Percentiles rank a stretch among this genome's conserved stretches.
phyloP scores from a whole-genome alignment of 2,113 vertebrate genomes.

The Neodontobutis hainanensis region DNA sequence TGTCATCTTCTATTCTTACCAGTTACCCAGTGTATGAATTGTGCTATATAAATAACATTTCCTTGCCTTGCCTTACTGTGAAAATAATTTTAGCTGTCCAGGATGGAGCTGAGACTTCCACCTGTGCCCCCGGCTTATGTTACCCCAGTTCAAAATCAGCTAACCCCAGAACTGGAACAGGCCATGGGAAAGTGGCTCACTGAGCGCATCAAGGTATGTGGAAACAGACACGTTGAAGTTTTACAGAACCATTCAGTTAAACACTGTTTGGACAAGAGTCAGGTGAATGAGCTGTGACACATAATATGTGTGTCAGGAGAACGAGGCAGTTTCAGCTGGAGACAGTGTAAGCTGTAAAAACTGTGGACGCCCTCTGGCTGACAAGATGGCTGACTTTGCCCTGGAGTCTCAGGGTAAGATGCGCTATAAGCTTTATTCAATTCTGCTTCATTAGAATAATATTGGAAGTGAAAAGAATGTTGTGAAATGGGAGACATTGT shows the following conservation, averaged over 20 bases:
- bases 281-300: not conserved
- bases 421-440: too few relatives aligned
- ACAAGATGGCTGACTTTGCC: constrained; percentile 88
- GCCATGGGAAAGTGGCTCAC: constrained; percentile 69
- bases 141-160: not conserved
- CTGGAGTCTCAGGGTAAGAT: constrained; percentile 85
- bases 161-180: constrained; percentile 70
- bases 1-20: too few relatives aligned
- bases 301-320: constrained; percentile 24
- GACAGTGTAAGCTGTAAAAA: constrained; percentile 17
- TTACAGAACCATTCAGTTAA: not conserved
- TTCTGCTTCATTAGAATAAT: too few relatives aligned
- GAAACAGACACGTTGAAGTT: not conserved
- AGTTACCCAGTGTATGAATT: too few relatives aligned
- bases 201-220: constrained; percentile 50
- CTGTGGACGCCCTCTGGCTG: constrained; percentile 55
- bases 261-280: not conserved
- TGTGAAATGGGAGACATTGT: too few relatives aligned
- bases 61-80: not conserved
- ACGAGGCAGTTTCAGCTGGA: constrained; percentile 66
- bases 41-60: too few relatives aligned
- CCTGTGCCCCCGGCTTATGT: constrained; percentile 31
- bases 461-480: too few relatives aligned
- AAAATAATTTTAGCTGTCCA: constrained; percentile 46
- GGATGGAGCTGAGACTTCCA: constrained; percentile 40